These are phyloP conservation scores for Stictonetta naevosa DNA, from an alignment of 2,113 vertebrate species.

Conservation along the genomic window DNA sequence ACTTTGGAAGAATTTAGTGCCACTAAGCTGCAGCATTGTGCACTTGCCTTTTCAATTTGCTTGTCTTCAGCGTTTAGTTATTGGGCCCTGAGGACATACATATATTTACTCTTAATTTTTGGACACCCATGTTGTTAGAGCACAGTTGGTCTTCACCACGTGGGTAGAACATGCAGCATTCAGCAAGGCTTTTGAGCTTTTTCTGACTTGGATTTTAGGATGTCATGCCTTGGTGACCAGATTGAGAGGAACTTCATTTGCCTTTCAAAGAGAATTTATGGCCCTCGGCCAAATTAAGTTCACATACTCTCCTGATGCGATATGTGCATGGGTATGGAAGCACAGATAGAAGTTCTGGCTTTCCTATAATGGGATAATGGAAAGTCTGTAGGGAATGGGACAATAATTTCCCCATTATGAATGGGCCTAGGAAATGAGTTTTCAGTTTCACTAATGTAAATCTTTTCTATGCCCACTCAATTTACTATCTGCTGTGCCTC, in stretches of 20 bases:
- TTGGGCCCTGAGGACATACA: background rate
- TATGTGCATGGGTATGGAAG: conserved; percentile 46
- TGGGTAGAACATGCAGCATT: background rate
- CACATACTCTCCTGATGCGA: conserved; percentile 24
- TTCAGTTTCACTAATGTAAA: conserved; percentile 66
- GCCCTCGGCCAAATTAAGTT: conserved; percentile 22
- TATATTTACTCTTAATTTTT: background rate
- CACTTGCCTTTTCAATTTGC: background rate
- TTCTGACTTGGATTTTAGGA: background rate
- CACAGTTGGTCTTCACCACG: background rate
- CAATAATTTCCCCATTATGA: conserved; percentile 72
- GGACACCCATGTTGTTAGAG: background rate
- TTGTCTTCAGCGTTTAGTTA: background rate
- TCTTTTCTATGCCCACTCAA: conserved; percentile 60
- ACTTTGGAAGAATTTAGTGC: background rate
- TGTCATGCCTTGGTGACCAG: conserved; percentile 52
- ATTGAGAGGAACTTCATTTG: conserved; percentile 58
- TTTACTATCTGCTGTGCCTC: conserved; percentile 70
- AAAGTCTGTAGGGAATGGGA: conserved; percentile 64
- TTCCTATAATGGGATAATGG: conserved; percentile 30
- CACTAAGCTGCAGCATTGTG: background rate
- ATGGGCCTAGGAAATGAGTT: conserved; percentile 71
- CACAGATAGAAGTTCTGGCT: conserved; percentile 50
- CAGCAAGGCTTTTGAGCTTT: background rate
- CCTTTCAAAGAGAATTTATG: conserved; percentile 54